These are phyloP conservation scores for Pinna nobilis DNA, from an alignment of 1,140 invertebrate species.

Conservation along the genomic window DNA sequence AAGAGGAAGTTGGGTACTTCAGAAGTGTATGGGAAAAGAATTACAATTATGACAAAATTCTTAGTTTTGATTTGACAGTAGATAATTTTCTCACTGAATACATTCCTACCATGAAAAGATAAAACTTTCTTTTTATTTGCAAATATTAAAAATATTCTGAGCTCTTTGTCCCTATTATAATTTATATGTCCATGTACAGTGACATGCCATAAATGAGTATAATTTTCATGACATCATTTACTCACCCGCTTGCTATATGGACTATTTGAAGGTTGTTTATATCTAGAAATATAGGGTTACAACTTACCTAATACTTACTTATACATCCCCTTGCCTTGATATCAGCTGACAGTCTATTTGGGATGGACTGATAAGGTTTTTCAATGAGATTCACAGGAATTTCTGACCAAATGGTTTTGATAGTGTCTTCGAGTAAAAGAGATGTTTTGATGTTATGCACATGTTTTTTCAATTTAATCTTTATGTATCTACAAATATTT, in stretches of 20 bases:
- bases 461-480: slow-evolving; percentile 6
- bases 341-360: neutral
- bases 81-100: too few species aligned
- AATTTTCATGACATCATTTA: neutral
- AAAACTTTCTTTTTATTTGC: too few species aligned
- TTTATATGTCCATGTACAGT: too few species aligned
- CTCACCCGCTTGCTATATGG: neutral
- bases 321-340: slow-evolving; percentile 11
- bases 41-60: too few species aligned
- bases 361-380: slow-evolving; percentile 9
- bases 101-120: too few species aligned
- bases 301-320: slow-evolving; percentile 29
- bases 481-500: slow-evolving; percentile 20
- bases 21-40: too few species aligned
- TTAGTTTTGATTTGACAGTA: too few species aligned
- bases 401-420: slow-evolving; percentile 3
- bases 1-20: too few species aligned
- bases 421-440: neutral
- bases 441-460: neutral
- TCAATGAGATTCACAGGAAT: neutral
- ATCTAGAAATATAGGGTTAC: neutral
- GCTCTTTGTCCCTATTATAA: too few species aligned
- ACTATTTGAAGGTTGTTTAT: neutral
- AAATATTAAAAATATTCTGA: too few species aligned
- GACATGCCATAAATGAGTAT: neutral